Conservation (phyloP, 2,888 invertebrate genomes). For the Philaethria dido region DNA sequence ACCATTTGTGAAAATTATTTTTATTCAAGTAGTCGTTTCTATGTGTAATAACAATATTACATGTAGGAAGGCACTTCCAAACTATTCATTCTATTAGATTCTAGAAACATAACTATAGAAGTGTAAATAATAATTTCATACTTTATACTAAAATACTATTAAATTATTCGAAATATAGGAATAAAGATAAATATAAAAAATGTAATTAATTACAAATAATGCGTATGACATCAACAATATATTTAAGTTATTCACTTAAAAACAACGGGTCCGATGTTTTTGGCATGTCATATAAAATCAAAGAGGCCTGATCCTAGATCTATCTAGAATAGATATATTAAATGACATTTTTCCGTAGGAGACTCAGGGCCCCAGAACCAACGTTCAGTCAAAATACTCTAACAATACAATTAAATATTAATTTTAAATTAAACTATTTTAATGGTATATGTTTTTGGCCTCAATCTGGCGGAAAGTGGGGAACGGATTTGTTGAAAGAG, state of each 20-base stretch:
- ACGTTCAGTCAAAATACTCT: too few relatives aligned
- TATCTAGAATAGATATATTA: too few relatives aligned
- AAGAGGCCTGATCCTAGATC: not conserved
- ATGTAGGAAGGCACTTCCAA: slow-evolving; percentile 65
- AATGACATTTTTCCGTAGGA: too few relatives aligned
- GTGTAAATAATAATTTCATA: slow-evolving; percentile 20
- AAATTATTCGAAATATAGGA: slow-evolving; percentile 1
- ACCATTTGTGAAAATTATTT: slow-evolving; percentile 47
- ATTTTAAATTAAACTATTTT: too few relatives aligned
- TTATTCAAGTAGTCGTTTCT: slow-evolving; percentile 56
- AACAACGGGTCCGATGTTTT: slow-evolving; percentile 4
- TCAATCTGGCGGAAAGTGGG: too few relatives aligned
- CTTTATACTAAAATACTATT: slow-evolving; percentile 10
- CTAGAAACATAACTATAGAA: slow-evolving; percentile 10
- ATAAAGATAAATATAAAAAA: not conserved
- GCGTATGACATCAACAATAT: not conserved
- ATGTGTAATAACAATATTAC: slow-evolving; percentile 51
- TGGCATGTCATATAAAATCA: not conserved
- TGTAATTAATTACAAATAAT: slow-evolving; percentile 5
- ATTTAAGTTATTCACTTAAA: slow-evolving; percentile 4
- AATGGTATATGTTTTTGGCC: too few relatives aligned
- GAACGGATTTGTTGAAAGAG: too few relatives aligned
- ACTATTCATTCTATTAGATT: slow-evolving; percentile 21
- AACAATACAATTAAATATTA: too few relatives aligned
- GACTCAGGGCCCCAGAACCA: too few relatives aligned